A percentile compares a stretch with the other conserved stretches of the same genome.
These are phyloP conservation scores for Barbus barbus DNA, from an alignment of 2,113 vertebrate species.

Conservation along the genomic window DNA sequence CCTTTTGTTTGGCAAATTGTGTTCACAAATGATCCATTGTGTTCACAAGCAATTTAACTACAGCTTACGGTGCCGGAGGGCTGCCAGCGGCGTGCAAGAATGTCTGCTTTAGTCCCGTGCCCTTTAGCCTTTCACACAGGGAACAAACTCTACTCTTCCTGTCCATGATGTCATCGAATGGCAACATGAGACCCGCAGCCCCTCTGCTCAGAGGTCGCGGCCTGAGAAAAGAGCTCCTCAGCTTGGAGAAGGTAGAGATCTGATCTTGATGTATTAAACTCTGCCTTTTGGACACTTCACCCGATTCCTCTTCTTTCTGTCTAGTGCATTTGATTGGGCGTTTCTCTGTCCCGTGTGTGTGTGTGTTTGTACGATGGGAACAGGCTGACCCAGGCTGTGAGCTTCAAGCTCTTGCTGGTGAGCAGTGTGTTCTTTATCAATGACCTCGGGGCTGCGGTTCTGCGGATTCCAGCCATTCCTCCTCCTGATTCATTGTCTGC, in stretches of 20 bases:
- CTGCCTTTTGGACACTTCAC: not conserved
- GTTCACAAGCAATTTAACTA: conserved; percentile 42
- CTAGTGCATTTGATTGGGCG: not conserved
- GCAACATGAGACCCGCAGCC: conserved; percentile 32
- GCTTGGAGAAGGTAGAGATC: not conserved
- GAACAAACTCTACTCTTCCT: conserved; percentile 52
- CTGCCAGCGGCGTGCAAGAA: conserved; percentile 43
- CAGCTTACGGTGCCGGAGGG: conserved; percentile 46
- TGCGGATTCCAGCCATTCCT: conserved; percentile 87
- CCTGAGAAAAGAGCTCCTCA: not conserved
- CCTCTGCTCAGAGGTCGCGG: conserved; percentile 25
- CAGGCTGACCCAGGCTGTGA: conserved; percentile 78
- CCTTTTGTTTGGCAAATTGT: conserved; percentile 49
- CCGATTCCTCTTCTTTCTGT: not conserved
- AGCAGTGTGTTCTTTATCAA: conserved; percentile 80
- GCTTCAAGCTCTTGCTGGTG: conserved; percentile 72
- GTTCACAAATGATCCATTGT: conserved; percentile 58
- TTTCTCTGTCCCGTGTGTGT: not conserved
- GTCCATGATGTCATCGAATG: conserved; percentile 49
- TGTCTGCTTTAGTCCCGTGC: conserved; percentile 44
- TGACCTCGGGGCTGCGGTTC: conserved; percentile 67
- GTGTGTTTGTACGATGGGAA: conserved; percentile 75
- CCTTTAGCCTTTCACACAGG: conserved; percentile 48
- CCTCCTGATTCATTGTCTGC: conserved; percentile 86
- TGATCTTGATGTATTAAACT: not conserved